Base-by-base conservation (phyloP, 37 sponge, comb jelly and placozoan species). In the Cladorhizidae sp. region DNA sequence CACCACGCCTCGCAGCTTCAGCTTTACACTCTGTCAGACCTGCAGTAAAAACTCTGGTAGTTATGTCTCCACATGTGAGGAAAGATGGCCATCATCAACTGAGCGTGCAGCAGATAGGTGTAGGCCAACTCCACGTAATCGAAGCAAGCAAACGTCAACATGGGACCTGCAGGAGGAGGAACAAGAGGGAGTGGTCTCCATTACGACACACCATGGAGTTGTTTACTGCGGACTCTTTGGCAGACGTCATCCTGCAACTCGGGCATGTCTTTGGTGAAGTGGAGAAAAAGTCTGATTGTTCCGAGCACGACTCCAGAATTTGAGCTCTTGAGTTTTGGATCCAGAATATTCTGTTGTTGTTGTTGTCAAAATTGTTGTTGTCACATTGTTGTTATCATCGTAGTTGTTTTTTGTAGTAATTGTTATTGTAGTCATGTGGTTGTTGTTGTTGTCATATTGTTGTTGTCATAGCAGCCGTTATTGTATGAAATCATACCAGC, bases 271-370 rank as follows among this genome's bases (percentile, higher is more conserved):
- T 89, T 74, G 5, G 96, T 97, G 36, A 92, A 58, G 58, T 84
- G 78, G 29, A 94, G 68, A 65, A 97, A 97, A 17, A 97, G 90
- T 23, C 75, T 58, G 8, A 92, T 77, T 0, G 95, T 75, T 54
- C 73, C 90, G 83, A 97, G 59, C 18, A 94, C 93, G 14, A 97
- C 95, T 23, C 93, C 95, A 74, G 65, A 54, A 65, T 94, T 95
- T 49, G 80, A 78, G 56, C 92, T 90, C 45, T 83, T 86, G 69
- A 97, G 73, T 20, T 90, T 88, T 26, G 87, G 88, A 79, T 97
- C 98, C 41, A 97, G 77, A n/a, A 89, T 77, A 89, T 83, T 97
- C 94, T 93, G 36, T 61, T 29, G 29, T 28, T 29, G 62, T 61
- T 6, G 12, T 61, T 61, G 25, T 61, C n/a, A n/a, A n/a, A n/a